A percentile compares a stretch with the other conserved stretches of the same genome.
Evolutionary conservation across 2,113 vertebrate genomes (phyloP).

Genomic region (Syrmaticus mikado): DNA sequence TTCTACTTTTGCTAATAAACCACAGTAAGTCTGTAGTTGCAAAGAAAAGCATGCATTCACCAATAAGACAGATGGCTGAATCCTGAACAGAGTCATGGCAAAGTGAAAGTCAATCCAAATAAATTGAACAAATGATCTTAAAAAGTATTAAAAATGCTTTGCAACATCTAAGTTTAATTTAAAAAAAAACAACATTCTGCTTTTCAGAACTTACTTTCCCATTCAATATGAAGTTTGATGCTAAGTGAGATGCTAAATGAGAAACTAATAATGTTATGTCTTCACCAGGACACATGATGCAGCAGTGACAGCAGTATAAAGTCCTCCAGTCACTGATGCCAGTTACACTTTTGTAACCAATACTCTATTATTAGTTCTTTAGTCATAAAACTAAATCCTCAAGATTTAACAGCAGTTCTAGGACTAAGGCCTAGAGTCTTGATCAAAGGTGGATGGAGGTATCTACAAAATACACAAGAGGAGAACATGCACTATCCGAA

Average conservation of each 20-base stretch:
- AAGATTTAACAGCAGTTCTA: conserved; percentile 4
- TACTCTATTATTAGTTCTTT: not conserved
- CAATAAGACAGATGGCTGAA: not conserved
- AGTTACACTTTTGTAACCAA: not conserved
- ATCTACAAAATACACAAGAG: conserved; percentile 8
- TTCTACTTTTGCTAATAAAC: not conserved
- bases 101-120: not conserved
- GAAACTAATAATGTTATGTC: not conserved
- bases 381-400: conserved; percentile 32
- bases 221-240: not conserved
- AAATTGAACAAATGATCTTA: not conserved
- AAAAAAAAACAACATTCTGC: not conserved
- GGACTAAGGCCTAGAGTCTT: not conserved
- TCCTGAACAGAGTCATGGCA: not conserved
- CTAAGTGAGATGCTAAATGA: not conserved
- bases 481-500: not conserved
- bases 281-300: not conserved
- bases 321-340: not conserved
- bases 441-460: not conserved
- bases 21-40: not conserved
- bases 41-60: not conserved
- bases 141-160: not conserved
- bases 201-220: conserved; percentile 12
- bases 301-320: conserved; percentile 2
- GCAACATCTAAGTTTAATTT: not conserved